These are phyloP conservation scores for Gobius niger DNA, from an alignment of 2,113 vertebrate genomes.

Conservation along the genomic window DNA sequence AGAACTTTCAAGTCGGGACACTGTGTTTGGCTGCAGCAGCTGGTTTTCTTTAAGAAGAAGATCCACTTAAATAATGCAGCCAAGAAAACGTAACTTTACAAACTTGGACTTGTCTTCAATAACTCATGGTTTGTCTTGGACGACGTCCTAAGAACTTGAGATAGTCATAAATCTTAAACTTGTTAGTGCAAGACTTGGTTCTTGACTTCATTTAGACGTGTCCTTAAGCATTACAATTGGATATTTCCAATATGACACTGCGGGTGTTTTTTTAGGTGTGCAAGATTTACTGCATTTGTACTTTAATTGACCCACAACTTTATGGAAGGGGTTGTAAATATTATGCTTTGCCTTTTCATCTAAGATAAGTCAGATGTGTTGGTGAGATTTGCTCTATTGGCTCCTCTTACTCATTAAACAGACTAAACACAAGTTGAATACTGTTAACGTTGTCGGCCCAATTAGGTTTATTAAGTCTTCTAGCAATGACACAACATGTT, in stretches of 20 bases:
- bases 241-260: background rate
- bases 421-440: too few species aligned
- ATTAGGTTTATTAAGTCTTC: too few species aligned
- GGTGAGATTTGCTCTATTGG: background rate
- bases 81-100: constrained; percentile 5
- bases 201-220: constrained; percentile 10
- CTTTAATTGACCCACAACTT: background rate
- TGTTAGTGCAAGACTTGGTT: background rate
- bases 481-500: too few species aligned
- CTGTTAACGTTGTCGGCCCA: too few species aligned
- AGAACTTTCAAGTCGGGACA: background rate
- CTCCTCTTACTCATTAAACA: background rate
- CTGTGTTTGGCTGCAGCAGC: constrained; percentile 4
- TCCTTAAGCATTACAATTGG: constrained; percentile 5
- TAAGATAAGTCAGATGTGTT: background rate
- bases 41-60: constrained; percentile 8
- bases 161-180: constrained; percentile 8
- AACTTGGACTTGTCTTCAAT: constrained; percentile 4
- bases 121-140: constrained; percentile 1
- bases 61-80: background rate
- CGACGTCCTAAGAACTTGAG: constrained; percentile 3
- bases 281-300: constrained; percentile 2
- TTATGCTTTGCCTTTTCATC: background rate
- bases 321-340: background rate
- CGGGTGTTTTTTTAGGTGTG: constrained; percentile 4